Conservation (phyloP, 2,888 invertebrate species). For the Uloborus plumipes region DNA sequence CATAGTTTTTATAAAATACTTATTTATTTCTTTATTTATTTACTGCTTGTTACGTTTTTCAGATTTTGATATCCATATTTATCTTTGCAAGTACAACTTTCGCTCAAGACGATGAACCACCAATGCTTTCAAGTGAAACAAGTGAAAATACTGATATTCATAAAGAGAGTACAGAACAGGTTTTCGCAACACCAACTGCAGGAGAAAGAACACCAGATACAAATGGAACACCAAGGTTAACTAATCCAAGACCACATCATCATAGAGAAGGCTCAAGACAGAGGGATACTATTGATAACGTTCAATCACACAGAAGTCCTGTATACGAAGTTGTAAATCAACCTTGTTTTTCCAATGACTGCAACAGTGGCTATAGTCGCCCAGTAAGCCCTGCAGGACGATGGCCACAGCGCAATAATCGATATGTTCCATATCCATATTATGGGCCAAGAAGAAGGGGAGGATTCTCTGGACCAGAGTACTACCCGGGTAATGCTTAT, state of each 20-base stretch:
- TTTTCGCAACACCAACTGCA: slow-evolving; percentile 11
- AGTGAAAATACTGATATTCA: neutral
- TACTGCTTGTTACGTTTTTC: neutral
- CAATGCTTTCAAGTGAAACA: slow-evolving; percentile 10
- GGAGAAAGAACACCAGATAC: slow-evolving; percentile 21
- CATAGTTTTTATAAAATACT: too few species aligned
- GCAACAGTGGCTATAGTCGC: slow-evolving; percentile 8
- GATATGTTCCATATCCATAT: slow-evolving; percentile 39
- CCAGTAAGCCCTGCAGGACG: neutral
- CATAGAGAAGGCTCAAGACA: slow-evolving; percentile 24
- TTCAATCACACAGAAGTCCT: slow-evolving; percentile 35
- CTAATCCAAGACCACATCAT: slow-evolving; percentile 18
- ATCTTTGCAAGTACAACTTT: neutral
- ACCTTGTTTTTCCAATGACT: slow-evolving; percentile 42
- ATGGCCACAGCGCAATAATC: slow-evolving; percentile 33
- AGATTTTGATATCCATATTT: slow-evolving; percentile 14
- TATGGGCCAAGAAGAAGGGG: slow-evolving; percentile 41
- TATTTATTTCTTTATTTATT: neutral
- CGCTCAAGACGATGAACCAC: slow-evolving; percentile 27
- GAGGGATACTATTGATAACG: slow-evolving; percentile 19
- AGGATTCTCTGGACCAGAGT: slow-evolving; percentile 15
- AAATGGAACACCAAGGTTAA: slow-evolving; percentile 40
- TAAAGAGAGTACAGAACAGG: slow-evolving; percentile 28
- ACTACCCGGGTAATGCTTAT: slow-evolving; percentile 24
- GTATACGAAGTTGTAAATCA: slow-evolving; percentile 49